These are phyloP conservation scores for Tinea trinotella DNA, from an alignment of 2,888 invertebrate genomes.

Conservation along the genomic window DNA sequence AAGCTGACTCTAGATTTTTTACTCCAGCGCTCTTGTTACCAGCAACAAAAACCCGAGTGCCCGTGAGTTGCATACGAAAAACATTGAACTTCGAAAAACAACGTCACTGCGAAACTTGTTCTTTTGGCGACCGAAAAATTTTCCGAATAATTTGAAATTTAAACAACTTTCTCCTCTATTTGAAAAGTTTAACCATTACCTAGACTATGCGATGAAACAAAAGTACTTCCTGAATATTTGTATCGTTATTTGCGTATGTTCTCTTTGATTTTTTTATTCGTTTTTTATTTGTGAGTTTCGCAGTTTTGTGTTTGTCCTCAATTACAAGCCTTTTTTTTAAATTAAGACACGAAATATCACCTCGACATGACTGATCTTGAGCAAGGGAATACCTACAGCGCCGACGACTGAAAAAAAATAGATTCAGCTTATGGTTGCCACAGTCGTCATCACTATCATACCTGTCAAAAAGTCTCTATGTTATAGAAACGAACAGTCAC, in stretches of 20 bases:
- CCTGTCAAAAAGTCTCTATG: too few relatives aligned
- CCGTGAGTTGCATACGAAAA: constrained; percentile 18
- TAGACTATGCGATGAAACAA: not conserved
- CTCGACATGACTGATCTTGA: too few relatives aligned
- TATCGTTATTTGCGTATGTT: not conserved
- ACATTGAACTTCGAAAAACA: constrained; percentile 17
- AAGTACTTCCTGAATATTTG: not conserved
- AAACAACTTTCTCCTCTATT: constrained; percentile 17
- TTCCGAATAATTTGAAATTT: constrained; percentile 18
- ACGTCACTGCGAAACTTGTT: constrained; percentile 15
- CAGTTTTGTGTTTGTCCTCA: not conserved
- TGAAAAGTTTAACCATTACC: constrained; percentile 6
- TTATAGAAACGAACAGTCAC: too few relatives aligned
- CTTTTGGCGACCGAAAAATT: constrained; percentile 7
- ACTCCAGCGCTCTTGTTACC: constrained; percentile 17
- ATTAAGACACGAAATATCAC: too few relatives aligned
- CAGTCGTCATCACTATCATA: too few relatives aligned
- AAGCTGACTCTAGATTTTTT: constrained; percentile 18
- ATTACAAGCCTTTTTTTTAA: not conserved
- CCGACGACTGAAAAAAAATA: too few relatives aligned
- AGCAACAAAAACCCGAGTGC: constrained; percentile 15
- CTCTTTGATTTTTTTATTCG: too few relatives aligned
- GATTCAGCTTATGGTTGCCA: too few relatives aligned
- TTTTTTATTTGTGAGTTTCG: not conserved
- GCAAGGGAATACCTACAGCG: too few relatives aligned